These are phyloP conservation scores for Potamarius usumacintae DNA, from an alignment of 2,113 vertebrate genomes.

Conservation along the genomic window DNA sequence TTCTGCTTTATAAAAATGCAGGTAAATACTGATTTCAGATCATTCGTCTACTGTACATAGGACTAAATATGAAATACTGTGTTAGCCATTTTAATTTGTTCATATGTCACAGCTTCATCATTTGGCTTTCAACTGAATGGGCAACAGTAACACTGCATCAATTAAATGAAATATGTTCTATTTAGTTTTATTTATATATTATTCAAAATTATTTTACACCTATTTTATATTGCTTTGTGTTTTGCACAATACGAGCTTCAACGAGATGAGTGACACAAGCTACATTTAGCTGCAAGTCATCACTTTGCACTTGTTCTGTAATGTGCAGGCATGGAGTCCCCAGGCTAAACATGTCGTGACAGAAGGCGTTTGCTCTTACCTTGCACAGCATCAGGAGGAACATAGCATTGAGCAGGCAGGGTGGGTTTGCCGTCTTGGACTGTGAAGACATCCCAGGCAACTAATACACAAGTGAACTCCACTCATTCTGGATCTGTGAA, in stretches of 20 bases:
- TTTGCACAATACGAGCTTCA: background rate
- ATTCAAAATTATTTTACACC: background rate
- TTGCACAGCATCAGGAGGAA: slow-evolving; percentile 92
- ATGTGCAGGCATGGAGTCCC: background rate
- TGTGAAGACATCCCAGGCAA: slow-evolving; percentile 71
- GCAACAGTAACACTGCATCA: background rate
- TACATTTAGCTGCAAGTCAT: slow-evolving; percentile 3
- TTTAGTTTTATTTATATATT: background rate
- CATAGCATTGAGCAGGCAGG: slow-evolving; percentile 84
- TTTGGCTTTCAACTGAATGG: background rate
- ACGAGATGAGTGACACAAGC: background rate
- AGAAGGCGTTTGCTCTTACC: slow-evolving; percentile 77
- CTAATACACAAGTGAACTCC: slow-evolving; percentile 65
- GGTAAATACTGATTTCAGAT: background rate
- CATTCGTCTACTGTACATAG: background rate
- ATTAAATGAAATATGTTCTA: background rate
- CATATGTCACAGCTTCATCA: background rate
- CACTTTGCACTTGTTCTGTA: background rate
- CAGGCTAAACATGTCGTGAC: background rate
- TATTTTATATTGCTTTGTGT: background rate
- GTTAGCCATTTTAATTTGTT: background rate
- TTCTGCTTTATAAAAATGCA: background rate
- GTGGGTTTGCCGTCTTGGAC: slow-evolving; percentile 73
- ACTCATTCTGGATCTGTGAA: slow-evolving; percentile 71
- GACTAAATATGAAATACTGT: background rate